Base-by-base conservation (phyloP, 1,140 invertebrate species). In the Trachymyrmex septentrionalis region DNA sequence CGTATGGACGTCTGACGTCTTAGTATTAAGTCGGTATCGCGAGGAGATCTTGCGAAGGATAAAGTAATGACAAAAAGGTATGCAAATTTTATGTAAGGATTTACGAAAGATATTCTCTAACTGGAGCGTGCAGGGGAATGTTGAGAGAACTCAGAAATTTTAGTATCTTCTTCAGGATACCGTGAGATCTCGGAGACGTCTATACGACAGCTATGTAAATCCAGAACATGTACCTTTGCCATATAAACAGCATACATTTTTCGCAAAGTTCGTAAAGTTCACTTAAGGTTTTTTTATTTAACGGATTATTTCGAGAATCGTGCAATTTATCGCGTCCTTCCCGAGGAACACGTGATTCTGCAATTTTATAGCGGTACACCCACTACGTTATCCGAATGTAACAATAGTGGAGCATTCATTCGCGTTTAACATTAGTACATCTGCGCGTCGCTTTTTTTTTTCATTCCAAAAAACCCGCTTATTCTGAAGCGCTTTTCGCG, bases 1-100 rank as follows among this genome's bases (percentile, higher is more conserved):
- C 61, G 16, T 77, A 50, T 78, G 24, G 61, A 78, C 19, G 16
- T 66, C 76, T 78, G 61, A 78, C 19, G 16, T 66, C 76, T 78
- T 66, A 78, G 66, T 78, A 66, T 66, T 34, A 50, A 66, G 19
- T 48, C 24, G 38, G 21, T 21, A 48, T 77, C 24, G 57, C 38
- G 24, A 30, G 61, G 19, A 14, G 12, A 16, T 48, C 44, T 48
- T 48, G 44, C 19, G 19, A 21, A 30, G 7, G 16, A 78, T 30
- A 66, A 64, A 48, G 6, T 38, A 38, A 21, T 34, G 53, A 57
- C 53, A 75, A n/a, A 57, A n/a, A 30, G n/a, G n/a, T 48, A 64
- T 48, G 4, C 14, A 44, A 27, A 12, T 64, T 30, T 48, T n/a
- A 19, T 14, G 19, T 48, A 66, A n/a, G 38, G 59, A 77, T 44